Percentiles rank a stretch among this genome's conserved stretches.
phyloP scores from a whole-genome alignment of 2,113 vertebrate species.

The Cebus imitator region DNA sequence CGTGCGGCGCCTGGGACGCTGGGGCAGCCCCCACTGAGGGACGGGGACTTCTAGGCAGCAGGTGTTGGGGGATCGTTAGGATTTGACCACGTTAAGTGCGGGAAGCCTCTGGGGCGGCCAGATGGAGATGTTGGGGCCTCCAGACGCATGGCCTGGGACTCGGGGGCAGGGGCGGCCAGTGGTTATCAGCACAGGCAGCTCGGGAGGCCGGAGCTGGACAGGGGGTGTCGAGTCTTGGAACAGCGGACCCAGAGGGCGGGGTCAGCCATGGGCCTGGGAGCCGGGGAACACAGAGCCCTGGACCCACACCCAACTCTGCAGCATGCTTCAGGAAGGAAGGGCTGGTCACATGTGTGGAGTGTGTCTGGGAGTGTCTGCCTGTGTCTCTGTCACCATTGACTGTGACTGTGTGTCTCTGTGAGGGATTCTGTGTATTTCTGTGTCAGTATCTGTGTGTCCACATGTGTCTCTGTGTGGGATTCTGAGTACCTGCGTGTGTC shows the following conservation, averaged over 20 bases:
- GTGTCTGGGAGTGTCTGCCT: fast-evolving
- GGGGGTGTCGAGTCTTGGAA: background rate
- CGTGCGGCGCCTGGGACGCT: background rate
- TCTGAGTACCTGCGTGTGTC: background rate
- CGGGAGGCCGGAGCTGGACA: background rate
- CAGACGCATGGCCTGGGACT: background rate
- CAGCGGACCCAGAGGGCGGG: too few species aligned
- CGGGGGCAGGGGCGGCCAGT: too few species aligned
- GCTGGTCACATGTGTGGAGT: background rate
- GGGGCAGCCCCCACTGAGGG: background rate
- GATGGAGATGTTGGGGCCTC: background rate
- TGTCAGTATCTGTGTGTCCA: background rate
- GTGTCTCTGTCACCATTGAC: background rate
- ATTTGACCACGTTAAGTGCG: background rate
- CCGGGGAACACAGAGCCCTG: background rate
- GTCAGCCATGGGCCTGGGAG: background rate
- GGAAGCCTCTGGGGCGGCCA: background rate
- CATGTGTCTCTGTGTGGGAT: background rate
- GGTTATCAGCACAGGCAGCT: too few species aligned
- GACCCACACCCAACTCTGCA: too few species aligned
- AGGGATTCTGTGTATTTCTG: background rate
- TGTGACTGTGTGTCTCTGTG: background rate
- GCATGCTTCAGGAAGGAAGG: too few species aligned
- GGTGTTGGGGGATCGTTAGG: background rate
- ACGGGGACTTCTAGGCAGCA: background rate